These are phyloP conservation scores for Neomorphus geoffroyi DNA, from an alignment of 2,797 vertebrate species.

Conservation along the genomic window DNA sequence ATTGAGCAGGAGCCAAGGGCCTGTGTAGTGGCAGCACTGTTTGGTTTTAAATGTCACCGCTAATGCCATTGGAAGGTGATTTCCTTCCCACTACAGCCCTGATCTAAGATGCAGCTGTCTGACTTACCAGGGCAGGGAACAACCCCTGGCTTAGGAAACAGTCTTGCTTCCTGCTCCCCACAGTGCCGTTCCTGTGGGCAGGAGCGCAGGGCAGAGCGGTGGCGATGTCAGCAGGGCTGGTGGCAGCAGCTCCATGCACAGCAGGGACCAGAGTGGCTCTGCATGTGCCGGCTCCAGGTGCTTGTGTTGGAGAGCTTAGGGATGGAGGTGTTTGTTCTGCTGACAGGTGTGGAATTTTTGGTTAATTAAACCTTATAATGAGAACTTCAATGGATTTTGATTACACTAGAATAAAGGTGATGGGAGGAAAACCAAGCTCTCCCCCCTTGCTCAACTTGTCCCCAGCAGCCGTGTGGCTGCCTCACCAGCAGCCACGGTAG, in stretches of 20 bases:
- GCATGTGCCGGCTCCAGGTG: background rate
- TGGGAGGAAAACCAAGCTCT: background rate
- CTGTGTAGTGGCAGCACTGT: too few relatives aligned
- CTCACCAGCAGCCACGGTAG: too few relatives aligned
- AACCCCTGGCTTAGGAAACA: too few relatives aligned
- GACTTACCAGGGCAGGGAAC: too few relatives aligned
- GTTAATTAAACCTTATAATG: background rate
- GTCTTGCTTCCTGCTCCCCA: too few relatives aligned
- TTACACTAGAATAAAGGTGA: background rate
- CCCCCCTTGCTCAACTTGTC: background rate
- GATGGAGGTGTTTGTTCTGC: background rate
- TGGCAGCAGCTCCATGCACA: rapidly evolving
- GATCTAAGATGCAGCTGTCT: too few relatives aligned
- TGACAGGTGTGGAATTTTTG: background rate
- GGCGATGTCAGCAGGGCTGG: background rate
- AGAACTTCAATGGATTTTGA: background rate
- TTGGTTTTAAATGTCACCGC: too few relatives aligned
- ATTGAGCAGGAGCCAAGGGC: too few relatives aligned
- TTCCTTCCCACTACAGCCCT: too few relatives aligned
- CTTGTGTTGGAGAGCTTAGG: background rate
- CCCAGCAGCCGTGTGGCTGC: too few relatives aligned
- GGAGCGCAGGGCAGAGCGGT: background rate
- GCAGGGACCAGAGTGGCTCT: background rate
- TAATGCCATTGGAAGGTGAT: too few relatives aligned
- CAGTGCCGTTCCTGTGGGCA: too few relatives aligned